phyloP scores from a whole-genome alignment of 2,113 vertebrate species.

The Clinocottus analis region DNA sequence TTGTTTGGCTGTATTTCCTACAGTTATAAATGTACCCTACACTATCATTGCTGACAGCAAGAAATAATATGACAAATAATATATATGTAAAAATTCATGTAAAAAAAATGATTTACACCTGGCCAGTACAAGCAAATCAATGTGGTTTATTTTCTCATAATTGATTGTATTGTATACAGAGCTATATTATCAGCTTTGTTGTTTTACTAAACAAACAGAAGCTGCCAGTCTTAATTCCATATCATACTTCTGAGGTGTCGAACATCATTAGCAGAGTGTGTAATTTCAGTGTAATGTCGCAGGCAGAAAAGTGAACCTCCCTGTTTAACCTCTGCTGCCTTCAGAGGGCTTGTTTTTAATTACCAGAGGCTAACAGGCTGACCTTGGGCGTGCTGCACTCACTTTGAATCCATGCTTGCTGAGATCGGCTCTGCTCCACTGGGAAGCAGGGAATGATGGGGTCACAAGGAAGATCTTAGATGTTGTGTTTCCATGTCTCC shows the following conservation, averaged over 20 bases:
- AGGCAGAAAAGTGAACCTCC: conserved; percentile 80
- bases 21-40: conserved; percentile 37
- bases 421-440: conserved; percentile 80
- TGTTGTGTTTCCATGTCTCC: conserved; percentile 35
- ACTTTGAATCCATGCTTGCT: conserved; percentile 85
- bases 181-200: conserved; percentile 15
- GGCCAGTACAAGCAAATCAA: not conserved
- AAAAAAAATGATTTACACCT: too few species aligned
- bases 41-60: conserved; percentile 55
- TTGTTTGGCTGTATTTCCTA: not conserved
- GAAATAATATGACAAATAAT: conserved; percentile 60
- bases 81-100: too few species aligned
- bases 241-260: conserved; percentile 42
- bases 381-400: conserved; percentile 87
- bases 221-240: conserved; percentile 6
- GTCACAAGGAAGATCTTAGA: conserved; percentile 57
- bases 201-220: conserved; percentile 40
- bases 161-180: conserved; percentile 5
- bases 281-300: conserved; percentile 78
- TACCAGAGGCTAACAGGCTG: conserved; percentile 89
- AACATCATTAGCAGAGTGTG: conserved; percentile 69
- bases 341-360: conserved; percentile 92
- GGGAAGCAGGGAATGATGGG: conserved; percentile 68
- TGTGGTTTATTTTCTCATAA: not conserved
- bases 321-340: conserved; percentile 88